phyloP scores from a whole-genome alignment of 1,140 invertebrate species.

The Episyrphus balteatus region DNA sequence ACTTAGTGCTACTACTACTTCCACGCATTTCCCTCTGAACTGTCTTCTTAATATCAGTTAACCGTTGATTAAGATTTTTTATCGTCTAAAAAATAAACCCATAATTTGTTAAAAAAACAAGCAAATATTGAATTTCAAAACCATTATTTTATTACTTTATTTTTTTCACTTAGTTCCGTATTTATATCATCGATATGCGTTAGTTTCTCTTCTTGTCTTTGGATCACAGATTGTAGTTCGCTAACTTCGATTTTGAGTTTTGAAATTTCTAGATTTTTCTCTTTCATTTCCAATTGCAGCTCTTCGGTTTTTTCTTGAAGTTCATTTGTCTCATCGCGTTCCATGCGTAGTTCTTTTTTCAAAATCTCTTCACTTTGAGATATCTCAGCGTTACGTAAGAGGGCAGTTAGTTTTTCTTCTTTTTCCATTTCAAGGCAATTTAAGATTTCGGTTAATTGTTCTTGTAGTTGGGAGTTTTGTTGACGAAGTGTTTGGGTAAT shows the following conservation, averaged over 20 bases:
- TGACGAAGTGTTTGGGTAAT: conserved; percentile 21
- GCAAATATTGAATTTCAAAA: not conserved
- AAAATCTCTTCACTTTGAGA: conserved; percentile 69
- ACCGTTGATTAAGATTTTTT: conserved; percentile 73
- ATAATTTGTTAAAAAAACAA: not conserved
- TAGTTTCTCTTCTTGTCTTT: conserved; percentile 45
- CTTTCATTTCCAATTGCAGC: conserved; percentile 26
- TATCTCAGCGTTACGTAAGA: conserved; percentile 71
- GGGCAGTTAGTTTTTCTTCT: conserved; percentile 61
- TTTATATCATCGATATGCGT: conserved; percentile 55
- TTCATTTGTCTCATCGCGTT: conserved; percentile 26
- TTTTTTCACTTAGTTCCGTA: conserved; percentile 66
- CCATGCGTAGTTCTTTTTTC: conserved; percentile 53
- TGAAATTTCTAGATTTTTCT: conserved; percentile 27
- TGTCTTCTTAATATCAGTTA: conserved; percentile 83
- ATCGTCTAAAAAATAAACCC: conserved; percentile 53
- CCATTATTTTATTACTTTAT: conserved; percentile 45
- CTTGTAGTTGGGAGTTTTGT: conserved; percentile 20
- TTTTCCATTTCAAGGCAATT: conserved; percentile 42
- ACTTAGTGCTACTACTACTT: not conserved
- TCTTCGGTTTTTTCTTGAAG: conserved; percentile 43
- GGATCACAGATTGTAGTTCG: conserved; percentile 39
- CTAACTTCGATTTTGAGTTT: conserved; percentile 38
- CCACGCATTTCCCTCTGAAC: conserved; percentile 69
- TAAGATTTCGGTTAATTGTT: conserved; percentile 18